These are phyloP conservation scores for Gallinago paraguaiae DNA, from an alignment of 2,113 vertebrate species.

Conservation along the genomic window DNA sequence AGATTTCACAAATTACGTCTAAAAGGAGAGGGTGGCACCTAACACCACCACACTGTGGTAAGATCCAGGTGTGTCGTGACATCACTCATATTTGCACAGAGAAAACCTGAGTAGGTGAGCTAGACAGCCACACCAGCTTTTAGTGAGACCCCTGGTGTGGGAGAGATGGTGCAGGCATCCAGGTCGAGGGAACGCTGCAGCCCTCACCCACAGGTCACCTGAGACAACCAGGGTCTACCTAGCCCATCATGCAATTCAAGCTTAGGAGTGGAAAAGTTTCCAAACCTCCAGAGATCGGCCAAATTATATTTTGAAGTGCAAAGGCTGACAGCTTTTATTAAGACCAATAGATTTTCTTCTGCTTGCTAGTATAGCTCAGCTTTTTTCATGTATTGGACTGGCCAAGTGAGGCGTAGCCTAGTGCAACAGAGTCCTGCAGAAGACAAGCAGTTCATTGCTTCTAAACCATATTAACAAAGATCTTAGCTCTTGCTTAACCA, in stretches of 20 bases:
- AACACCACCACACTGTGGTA: not conserved
- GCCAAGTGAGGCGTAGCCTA: not conserved
- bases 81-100: not conserved
- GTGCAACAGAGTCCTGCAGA: not conserved
- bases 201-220: not conserved
- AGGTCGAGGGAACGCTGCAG: fast-evolving
- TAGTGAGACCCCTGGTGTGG: not conserved
- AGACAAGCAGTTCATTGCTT: not conserved
- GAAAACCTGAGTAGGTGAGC: not conserved
- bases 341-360: not conserved
- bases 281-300: not conserved
- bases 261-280: not conserved
- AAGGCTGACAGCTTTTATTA: not conserved
- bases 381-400: not conserved
- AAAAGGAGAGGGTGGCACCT: not conserved
- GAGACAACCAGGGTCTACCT: not conserved
- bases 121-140: not conserved
- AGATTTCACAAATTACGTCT: not conserved
- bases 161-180: fast-evolving
- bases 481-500: not conserved
- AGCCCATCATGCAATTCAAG: not conserved
- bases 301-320: not conserved
- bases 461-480: not conserved
- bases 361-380: not conserved
- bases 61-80: not conserved